phyloP scores from a whole-genome alignment of 1,140 invertebrate genomes.

The Solen grandis region DNA sequence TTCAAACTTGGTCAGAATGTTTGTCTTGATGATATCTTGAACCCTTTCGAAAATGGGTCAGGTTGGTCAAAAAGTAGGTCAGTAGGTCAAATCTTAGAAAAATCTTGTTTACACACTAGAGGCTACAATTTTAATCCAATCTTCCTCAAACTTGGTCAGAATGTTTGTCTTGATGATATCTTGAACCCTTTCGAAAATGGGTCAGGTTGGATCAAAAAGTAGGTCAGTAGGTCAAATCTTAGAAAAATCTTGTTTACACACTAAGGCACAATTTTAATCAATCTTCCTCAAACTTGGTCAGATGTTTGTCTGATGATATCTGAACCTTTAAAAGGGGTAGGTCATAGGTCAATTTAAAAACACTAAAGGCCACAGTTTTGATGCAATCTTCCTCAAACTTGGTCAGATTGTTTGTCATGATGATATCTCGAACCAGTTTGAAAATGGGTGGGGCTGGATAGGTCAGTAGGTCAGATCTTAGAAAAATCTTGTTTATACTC shows the following conservation, averaged over 20 bases:
- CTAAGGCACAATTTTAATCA: too few relatives aligned
- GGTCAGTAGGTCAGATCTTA: neutral
- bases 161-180: neutral
- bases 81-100: neutral
- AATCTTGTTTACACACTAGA: neutral
- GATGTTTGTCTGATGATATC: neutral
- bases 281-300: neutral
- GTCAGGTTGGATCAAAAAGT: neutral
- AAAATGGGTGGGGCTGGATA: neutral
- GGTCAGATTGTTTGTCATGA: neutral
- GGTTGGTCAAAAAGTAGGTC: neutral
- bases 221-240: neutral
- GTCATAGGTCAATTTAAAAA: neutral
- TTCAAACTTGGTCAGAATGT: neutral
- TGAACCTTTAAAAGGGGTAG: neutral
- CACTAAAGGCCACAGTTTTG: neutral
- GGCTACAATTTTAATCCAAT: neutral
- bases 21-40: neutral
- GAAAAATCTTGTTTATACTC: too few relatives aligned
- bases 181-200: neutral
- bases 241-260: neutral
- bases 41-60: neutral
- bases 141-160: neutral
- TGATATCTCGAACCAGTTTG: neutral
- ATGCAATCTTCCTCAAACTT: neutral